Base-by-base conservation (phyloP, 2,888 invertebrate genomes). In the Lacanobia oleracea region DNA sequence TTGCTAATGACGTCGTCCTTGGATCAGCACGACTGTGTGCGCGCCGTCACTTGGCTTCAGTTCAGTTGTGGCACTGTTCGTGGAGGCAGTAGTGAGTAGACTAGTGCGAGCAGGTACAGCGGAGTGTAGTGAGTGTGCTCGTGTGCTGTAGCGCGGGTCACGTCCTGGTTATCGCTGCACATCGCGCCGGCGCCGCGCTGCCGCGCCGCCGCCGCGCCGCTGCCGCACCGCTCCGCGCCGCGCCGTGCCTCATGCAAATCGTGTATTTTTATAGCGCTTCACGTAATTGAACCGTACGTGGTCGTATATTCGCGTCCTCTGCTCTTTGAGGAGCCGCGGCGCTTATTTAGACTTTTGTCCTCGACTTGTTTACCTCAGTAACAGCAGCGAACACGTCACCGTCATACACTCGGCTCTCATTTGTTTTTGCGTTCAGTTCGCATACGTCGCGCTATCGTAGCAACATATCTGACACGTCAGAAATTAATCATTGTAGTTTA, bases 181-280 rank as follows among this genome's bases (percentile, higher is more conserved):
- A 87, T 88, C 88, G 72, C 83, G 82, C 82, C 84, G 81, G 70
- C 79, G 75, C 72, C 65, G 48, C 70, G 76, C 77, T 66, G 73
- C 83, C 81, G 67, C 54, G 82, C 86, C 87, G 86, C 87, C 45
- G 71, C 77, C 68, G 75, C 83, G 74, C 79, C 84, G 75, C 76
- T 79, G 61, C 71, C 77, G 51, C 74, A 64, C 67, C 54, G 23
- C 63, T 61, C 77, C 65, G 72, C 82, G 72, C 82, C 82, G 77
- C 48, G 48, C 48, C 48, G 78, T 81, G 54, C 53, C 81, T 86
- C 87, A 90, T 89, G 90, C 90, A 90, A 89, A 90, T 88, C 72
- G 74, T 78, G 83, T 76, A 84, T 85, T 88, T 86, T 87, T 85
- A 83, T 83, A 75, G 78, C 72, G 69, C 70, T 67, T 71, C 87